Conservation (phyloP, 1,140 invertebrate species). For the Bombyx mori region DNA sequence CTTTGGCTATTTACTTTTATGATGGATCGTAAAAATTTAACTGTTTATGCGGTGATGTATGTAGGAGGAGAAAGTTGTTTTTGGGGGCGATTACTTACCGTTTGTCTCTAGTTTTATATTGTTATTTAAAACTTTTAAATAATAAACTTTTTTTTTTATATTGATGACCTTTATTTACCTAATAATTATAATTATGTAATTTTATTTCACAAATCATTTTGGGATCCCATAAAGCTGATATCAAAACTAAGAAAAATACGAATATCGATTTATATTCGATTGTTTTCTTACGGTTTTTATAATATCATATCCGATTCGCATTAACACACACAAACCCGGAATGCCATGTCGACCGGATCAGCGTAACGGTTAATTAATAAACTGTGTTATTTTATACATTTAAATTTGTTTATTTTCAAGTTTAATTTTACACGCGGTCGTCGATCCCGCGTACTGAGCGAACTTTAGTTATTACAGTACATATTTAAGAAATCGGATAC, state of each 20-base stretch:
- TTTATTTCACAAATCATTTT: no score
- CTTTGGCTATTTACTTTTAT: slow-evolving; percentile 26
- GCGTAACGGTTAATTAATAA: slow-evolving; percentile 38
- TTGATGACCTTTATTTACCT: background rate
- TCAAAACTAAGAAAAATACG: no score
- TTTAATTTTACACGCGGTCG: slow-evolving; percentile 63
- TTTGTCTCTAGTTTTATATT: no score
- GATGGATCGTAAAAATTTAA: slow-evolving; percentile 19
- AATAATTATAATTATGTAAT: background rate
- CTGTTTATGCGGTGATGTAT: slow-evolving; percentile 10
- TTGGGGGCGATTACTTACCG: no score
- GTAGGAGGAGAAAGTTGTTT: no score
- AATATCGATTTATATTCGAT: no score
- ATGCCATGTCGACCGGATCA: slow-evolving; percentile 2
- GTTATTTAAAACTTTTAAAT: no score
- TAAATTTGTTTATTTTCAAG: slow-evolving; percentile 53
- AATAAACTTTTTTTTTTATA: background rate
- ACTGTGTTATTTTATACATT: slow-evolving; percentile 47
- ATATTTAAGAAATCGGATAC: slow-evolving; percentile 5
- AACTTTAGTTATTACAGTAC: slow-evolving; percentile 1
- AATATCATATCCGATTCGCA: no score
- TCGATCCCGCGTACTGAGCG: slow-evolving; percentile 35
- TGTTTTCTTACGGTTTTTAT: no score
- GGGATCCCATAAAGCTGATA: no score
- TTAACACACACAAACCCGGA: no score